Percentiles rank a stretch among this genome's conserved stretches.
phyloP scores from a whole-genome alignment of 2,888 invertebrate genomes.

The Gasteruption jaculator region DNA sequence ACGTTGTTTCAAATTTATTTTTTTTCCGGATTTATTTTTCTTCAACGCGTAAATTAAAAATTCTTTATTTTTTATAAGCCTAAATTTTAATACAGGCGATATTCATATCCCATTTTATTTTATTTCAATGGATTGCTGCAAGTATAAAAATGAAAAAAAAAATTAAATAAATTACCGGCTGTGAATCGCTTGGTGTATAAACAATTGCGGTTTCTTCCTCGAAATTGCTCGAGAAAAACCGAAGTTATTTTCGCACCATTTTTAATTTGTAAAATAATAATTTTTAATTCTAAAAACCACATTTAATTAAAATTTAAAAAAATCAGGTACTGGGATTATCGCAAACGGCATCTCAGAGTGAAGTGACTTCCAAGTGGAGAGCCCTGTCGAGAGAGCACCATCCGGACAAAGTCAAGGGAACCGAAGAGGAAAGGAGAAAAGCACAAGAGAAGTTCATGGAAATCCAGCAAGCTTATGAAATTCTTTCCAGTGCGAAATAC shows the following conservation, averaged over 20 bases:
- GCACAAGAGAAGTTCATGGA: constrained; percentile 89
- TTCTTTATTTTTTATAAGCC: too few relatives aligned
- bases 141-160: too few relatives aligned
- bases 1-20: constrained; percentile 3
- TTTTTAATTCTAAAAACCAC: neutral
- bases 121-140: too few relatives aligned
- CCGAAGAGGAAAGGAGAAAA: constrained; percentile 58
- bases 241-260: too few relatives aligned
- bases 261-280: constrained; percentile 1
- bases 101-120: too few relatives aligned
- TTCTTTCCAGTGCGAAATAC: constrained; percentile 77
- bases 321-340: constrained; percentile 70
- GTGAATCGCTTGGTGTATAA: too few relatives aligned
- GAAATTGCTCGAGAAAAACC: too few relatives aligned
- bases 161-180: too few relatives aligned
- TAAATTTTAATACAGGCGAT: neutral
- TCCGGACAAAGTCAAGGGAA: constrained; percentile 85
- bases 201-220: too few relatives aligned
- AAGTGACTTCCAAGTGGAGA: constrained; percentile 80
- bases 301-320: constrained; percentile 12
- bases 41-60: too few relatives aligned
- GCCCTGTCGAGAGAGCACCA: constrained; percentile 80
- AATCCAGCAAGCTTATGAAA: constrained; percentile 89
- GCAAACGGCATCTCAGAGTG: constrained; percentile 77
- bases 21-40: neutral